Percentiles rank a stretch among this genome's conserved stretches.
These are phyloP conservation scores for Cephus sareptanus DNA, from an alignment of 2,888 invertebrate species.

Conservation along the genomic window DNA sequence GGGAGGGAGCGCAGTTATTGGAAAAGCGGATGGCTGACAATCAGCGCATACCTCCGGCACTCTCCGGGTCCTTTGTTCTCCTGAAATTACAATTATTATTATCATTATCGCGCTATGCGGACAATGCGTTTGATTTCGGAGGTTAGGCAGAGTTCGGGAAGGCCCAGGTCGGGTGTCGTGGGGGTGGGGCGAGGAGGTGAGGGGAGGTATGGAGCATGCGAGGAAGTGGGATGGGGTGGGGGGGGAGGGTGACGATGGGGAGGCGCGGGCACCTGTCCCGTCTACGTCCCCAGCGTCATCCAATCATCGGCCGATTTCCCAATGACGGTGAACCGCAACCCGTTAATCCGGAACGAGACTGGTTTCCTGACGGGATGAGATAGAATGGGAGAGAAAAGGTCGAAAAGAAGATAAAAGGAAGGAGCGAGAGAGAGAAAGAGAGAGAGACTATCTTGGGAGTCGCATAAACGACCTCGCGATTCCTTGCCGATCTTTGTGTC, in stretches of 20 bases:
- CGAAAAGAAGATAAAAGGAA: not conserved
- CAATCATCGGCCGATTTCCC: not conserved
- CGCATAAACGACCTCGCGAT: too few species aligned
- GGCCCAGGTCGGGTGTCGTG: constrained; percentile 18
- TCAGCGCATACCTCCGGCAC: constrained; percentile 48
- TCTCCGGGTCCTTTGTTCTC: constrained; percentile 56
- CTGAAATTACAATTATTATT: constrained; percentile 63
- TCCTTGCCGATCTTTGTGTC: too few species aligned
- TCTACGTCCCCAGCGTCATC: too few species aligned
- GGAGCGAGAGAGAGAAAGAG: not conserved
- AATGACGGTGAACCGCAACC: not conserved
- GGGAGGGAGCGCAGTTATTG: constrained; percentile 36
- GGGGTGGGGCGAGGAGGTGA: not conserved
- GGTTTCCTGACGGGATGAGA: not conserved
- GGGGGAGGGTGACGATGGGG: too few species aligned
- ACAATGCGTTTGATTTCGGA: constrained; percentile 59
- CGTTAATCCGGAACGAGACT: not conserved
- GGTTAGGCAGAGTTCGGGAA: constrained; percentile 15
- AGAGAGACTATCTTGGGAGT: not conserved
- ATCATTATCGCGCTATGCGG: constrained; percentile 62
- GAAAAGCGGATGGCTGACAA: constrained; percentile 36
- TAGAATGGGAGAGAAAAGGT: not conserved
- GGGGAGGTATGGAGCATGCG: too few species aligned
- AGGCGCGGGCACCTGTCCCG: too few species aligned
- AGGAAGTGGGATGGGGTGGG: too few species aligned